A percentile compares a stretch with the other conserved stretches of the same genome.
phyloP scores from a whole-genome alignment of 2,797 vertebrate species.

The Dipus sagitta region DNA sequence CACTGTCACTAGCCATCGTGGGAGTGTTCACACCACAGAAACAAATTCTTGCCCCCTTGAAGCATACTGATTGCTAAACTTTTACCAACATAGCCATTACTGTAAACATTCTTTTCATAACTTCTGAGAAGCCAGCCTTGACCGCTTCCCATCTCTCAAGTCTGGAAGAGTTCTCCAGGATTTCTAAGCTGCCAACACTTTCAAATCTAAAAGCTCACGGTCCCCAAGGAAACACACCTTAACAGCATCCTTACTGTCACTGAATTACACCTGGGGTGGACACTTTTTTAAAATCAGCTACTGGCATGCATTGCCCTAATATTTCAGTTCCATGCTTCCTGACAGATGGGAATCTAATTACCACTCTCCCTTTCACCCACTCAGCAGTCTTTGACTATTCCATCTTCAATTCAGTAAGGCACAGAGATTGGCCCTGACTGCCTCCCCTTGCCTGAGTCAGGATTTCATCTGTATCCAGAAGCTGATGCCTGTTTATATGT shows the following conservation, averaged over 20 bases:
- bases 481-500: background rate
- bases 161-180: constrained; percentile 35
- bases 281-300: constrained; percentile 67
- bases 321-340: constrained; percentile 55
- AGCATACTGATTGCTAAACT: background rate
- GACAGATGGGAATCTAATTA: constrained; percentile 70
- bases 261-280: constrained; percentile 47
- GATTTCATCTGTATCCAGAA: constrained; percentile 34
- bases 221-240: constrained; percentile 21
- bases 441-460: background rate
- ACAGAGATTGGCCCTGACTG: background rate
- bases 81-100: background rate
- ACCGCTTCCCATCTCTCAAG: background rate
- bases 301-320: constrained; percentile 43
- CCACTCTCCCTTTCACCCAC: constrained; percentile 22
- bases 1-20: background rate
- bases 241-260: constrained; percentile 45
- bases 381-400: constrained; percentile 46
- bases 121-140: background rate
- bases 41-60: background rate
- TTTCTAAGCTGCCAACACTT: constrained; percentile 52
- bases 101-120: background rate
- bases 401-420: constrained; percentile 23
- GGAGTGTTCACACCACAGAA: constrained; percentile 1
- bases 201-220: constrained; percentile 21